phyloP scores from a whole-genome alignment of 2,113 vertebrate species.

The Tricholaema leucomelas region DNA sequence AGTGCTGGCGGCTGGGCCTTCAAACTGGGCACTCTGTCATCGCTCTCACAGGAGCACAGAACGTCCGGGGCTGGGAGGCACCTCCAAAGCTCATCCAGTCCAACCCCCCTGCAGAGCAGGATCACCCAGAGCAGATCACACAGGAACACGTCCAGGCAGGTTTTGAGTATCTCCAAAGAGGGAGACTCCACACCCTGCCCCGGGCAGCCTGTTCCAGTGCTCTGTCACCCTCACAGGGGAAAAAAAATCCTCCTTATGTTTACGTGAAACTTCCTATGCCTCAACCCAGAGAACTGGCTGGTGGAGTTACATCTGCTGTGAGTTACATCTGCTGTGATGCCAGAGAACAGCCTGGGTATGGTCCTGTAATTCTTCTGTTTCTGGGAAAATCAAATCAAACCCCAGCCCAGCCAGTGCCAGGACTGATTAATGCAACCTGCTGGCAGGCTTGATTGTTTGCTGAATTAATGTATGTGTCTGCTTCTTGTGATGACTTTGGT shows the following conservation, averaged over 20 bases:
- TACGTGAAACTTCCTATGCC: too few species aligned
- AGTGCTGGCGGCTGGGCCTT: background rate
- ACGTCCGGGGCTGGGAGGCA: too few species aligned
- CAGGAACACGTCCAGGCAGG: too few species aligned
- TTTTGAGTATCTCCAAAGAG: too few species aligned
- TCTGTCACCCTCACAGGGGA: too few species aligned
- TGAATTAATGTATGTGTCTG: conserved; percentile 14
- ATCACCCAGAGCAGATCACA: too few species aligned
- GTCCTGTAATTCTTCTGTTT: conserved; percentile 7
- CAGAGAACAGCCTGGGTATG: background rate
- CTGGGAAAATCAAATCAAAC: conserved; percentile 42
- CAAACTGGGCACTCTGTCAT: background rate
- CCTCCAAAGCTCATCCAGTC: too few species aligned
- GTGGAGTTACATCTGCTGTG: too few species aligned
- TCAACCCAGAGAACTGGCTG: background rate
- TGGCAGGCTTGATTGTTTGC: conserved; percentile 26
- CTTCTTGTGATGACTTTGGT: background rate
- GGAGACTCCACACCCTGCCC: too few species aligned
- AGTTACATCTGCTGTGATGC: background rate
- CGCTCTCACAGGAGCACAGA: background rate
- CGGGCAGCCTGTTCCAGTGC: too few species aligned
- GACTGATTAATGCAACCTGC: conserved; percentile 33
- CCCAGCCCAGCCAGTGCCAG: background rate
- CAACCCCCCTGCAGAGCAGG: too few species aligned
- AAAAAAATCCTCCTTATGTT: too few species aligned